Evolutionary conservation across 2,888 invertebrate species (phyloP).

Genomic region (Lymantria dispar): DNA sequence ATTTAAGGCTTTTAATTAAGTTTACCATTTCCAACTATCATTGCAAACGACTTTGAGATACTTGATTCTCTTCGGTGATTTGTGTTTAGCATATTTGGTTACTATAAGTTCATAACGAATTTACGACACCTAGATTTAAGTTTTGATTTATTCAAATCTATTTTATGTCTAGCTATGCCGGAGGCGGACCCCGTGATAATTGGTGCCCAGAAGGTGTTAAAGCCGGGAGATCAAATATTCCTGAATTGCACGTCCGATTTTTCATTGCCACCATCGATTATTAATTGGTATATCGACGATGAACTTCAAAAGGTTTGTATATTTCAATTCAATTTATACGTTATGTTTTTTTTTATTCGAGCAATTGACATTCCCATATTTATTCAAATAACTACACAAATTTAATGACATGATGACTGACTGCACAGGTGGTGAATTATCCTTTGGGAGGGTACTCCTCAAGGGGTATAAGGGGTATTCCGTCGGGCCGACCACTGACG

Average conservation of each 20-base stretch:
- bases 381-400: too few species aligned
- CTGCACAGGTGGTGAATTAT: too few species aligned
- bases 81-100: constrained; percentile 17
- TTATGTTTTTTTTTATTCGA: too few species aligned
- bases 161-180: constrained; percentile 68
- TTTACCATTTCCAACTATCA: constrained; percentile 34
- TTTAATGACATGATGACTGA: too few species aligned
- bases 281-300: constrained; percentile 76
- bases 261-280: constrained; percentile 72
- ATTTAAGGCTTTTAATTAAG: constrained; percentile 50
- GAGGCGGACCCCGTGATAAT: constrained; percentile 68
- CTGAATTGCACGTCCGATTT: constrained; percentile 74
- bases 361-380: too few species aligned
- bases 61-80: constrained; percentile 36
- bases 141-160: constrained; percentile 49
- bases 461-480: too few species aligned
- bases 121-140: constrained; percentile 23
- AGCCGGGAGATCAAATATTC: constrained; percentile 71
- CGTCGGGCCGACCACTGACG: too few species aligned
- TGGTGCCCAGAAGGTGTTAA: constrained; percentile 68
- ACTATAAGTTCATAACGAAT: constrained; percentile 34
- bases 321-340: not conserved
- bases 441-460: too few species aligned
- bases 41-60: constrained; percentile 35
- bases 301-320: constrained; percentile 70